Evolutionary conservation across 1,140 invertebrate species (phyloP).

Genomic region (Apis florea): DNA sequence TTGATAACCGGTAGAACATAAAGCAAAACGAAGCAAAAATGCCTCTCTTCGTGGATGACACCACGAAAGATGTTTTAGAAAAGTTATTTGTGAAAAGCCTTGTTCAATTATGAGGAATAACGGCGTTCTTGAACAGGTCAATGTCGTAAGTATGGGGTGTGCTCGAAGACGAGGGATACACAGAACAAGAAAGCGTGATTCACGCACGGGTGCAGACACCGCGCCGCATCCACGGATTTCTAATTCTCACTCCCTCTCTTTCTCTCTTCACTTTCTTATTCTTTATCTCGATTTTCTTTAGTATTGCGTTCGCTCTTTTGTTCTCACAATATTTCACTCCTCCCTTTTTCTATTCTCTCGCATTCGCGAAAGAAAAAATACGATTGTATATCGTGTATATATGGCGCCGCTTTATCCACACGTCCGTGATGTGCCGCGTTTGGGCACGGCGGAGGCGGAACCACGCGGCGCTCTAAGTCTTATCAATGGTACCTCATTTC

Average conservation of each 20-base stretch:
- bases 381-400: conserved; percentile 47
- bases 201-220: conserved; percentile 68
- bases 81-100: conserved; percentile 14
- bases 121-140: conserved; percentile 56
- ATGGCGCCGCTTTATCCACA: conserved; percentile 56
- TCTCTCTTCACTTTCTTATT: background rate
- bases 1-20: conserved; percentile 13
- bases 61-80: background rate
- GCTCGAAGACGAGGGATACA: conserved; percentile 55
- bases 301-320: conserved; percentile 17
- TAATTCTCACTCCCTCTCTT: conserved; percentile 26
- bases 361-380: conserved; percentile 40
- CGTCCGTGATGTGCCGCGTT: conserved; percentile 46
- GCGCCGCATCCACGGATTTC: conserved; percentile 56
- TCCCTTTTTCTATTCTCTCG: conserved; percentile 31
- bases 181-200: conserved; percentile 65
- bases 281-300: background rate
- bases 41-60: conserved; percentile 36
- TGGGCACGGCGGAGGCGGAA: conserved; percentile 52
- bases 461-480: conserved; percentile 40
- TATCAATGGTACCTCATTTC: conserved; percentile 49
- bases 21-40: conserved; percentile 25
- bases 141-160: conserved; percentile 57
- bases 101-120: conserved; percentile 1
- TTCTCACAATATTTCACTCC: conserved; percentile 37